phyloP scores from a whole-genome alignment of 2,113 vertebrate species.

The Piprites chloris region DNA sequence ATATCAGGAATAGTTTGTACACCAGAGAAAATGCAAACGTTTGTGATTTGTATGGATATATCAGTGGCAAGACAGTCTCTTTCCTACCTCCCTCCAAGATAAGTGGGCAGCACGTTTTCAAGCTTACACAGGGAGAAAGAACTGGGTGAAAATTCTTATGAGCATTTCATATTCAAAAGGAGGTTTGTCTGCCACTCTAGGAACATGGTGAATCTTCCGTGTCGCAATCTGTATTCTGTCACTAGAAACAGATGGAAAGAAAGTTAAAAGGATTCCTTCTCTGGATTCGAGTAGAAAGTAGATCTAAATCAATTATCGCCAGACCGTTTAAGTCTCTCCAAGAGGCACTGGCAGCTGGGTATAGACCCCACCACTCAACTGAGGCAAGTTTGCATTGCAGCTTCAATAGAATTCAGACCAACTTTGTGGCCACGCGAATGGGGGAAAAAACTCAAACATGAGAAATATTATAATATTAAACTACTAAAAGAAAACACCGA shows the following conservation, averaged over 20 bases:
- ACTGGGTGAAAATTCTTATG: neutral
- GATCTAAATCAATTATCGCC: neutral
- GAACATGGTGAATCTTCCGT: neutral
- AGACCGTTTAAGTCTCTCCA: neutral
- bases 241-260: neutral
- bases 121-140: neutral
- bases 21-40: neutral
- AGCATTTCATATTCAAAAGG: neutral
- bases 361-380: neutral
- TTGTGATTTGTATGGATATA: neutral
- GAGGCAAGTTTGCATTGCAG: neutral
- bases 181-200: neutral
- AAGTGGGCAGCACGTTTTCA: neutral
- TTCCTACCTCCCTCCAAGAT: neutral
- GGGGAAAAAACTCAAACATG: accelerated
- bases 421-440: neutral
- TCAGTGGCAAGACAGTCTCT: neutral
- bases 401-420: neutral
- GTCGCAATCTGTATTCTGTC: neutral
- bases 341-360: neutral
- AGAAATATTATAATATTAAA: neutral
- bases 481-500: neutral
- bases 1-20: neutral
- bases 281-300: neutral
- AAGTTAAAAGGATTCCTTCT: neutral